Evolutionary conservation across 2,113 vertebrate species (phyloP).

Genomic region (Coturnix japonica): DNA sequence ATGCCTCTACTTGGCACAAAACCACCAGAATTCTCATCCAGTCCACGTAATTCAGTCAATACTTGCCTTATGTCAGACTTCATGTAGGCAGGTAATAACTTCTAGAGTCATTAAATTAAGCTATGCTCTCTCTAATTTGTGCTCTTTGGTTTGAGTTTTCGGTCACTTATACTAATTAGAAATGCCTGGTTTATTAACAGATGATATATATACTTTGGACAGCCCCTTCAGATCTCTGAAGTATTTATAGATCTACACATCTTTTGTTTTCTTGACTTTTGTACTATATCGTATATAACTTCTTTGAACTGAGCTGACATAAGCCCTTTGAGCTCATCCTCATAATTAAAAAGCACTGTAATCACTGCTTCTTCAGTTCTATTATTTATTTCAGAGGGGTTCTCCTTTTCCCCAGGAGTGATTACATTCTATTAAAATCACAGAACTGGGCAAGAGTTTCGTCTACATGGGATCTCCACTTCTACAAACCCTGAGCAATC

Average conservation of each 20-base stretch:
- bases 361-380: background rate
- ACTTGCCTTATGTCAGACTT: constrained; percentile 37
- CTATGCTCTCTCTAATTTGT: constrained; percentile 48
- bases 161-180: constrained; percentile 52
- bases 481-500: background rate
- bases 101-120: constrained; percentile 59
- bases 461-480: background rate
- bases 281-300: background rate
- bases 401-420: background rate
- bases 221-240: background rate
- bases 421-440: background rate
- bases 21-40: constrained; percentile 2
- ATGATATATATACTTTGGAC: background rate
- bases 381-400: background rate
- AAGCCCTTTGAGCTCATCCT: background rate
- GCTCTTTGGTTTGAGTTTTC: constrained; percentile 39
- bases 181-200: constrained; percentile 19
- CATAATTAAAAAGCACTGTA: background rate
- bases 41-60: constrained; percentile 34
- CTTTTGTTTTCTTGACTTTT: constrained; percentile 1
- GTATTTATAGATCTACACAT: background rate
- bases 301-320: background rate
- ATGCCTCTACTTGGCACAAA: constrained; percentile 19
- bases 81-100: constrained; percentile 50
- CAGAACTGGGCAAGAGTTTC: fast-evolving